Evolutionary conservation across 2,797 vertebrate genomes (phyloP).

Genomic region (Anniella stebbinsi): DNA sequence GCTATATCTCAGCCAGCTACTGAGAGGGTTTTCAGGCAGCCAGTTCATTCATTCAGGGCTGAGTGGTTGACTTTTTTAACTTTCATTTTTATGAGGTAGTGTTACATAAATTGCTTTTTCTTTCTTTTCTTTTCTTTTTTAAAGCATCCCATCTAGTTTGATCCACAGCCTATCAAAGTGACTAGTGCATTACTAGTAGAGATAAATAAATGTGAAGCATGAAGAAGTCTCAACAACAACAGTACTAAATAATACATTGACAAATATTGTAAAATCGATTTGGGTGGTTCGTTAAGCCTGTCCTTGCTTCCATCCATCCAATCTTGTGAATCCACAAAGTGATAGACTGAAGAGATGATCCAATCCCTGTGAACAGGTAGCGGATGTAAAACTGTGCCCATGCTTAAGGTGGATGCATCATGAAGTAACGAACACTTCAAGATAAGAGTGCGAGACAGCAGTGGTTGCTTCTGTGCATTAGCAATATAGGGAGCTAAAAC

Average conservation of each 20-base stretch:
- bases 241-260: neutral
- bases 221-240: neutral
- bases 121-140: neutral
- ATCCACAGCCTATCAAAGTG: neutral
- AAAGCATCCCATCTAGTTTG: neutral
- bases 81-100: too few relatives aligned
- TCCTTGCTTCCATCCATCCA: conserved; percentile 38
- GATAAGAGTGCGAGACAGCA: neutral
- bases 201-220: neutral
- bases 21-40: too few relatives aligned
- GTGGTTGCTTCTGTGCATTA: neutral
- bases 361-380: neutral
- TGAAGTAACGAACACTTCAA: conserved; percentile 11
- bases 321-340: conserved; percentile 32
- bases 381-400: conserved; percentile 12
- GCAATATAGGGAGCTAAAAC: neutral
- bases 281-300: conserved; percentile 49
- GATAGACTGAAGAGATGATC: conserved; percentile 39
- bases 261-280: conserved; percentile 9
- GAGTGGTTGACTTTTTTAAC: too few relatives aligned
- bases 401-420: neutral
- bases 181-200: neutral
- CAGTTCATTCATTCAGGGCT: too few relatives aligned
- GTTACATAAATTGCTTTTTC: neutral
- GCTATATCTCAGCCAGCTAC: too few relatives aligned